These are phyloP conservation scores for Anagrus nilaparvatae DNA, from an alignment of 1,140 invertebrate genomes.

Conservation along the genomic window DNA sequence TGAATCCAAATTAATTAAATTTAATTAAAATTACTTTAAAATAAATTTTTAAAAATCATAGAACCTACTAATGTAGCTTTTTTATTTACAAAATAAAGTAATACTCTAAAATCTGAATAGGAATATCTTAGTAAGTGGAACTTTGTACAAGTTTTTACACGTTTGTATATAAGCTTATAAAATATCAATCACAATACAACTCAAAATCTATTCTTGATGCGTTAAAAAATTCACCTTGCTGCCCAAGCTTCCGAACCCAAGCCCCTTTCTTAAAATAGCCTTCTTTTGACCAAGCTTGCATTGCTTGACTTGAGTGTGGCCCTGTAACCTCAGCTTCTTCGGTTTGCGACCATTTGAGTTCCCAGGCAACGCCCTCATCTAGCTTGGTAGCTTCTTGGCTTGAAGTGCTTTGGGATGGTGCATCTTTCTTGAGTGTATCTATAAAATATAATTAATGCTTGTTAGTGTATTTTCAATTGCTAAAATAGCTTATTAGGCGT, in stretches of 20 bases:
- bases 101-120: background rate
- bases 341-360: conserved; percentile 80
- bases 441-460: conserved; percentile 1
- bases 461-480: too few species aligned
- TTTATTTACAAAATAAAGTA: background rate
- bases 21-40: background rate
- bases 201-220: conserved; percentile 91
- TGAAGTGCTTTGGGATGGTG: too few species aligned
- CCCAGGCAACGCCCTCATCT: conserved; percentile 63
- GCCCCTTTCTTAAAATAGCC: conserved; percentile 80
- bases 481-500: too few species aligned
- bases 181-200: conserved; percentile 47
- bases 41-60: background rate
- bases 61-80: background rate
- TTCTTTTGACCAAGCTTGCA: conserved; percentile 77
- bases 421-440: too few species aligned
- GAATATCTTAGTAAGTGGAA: background rate
- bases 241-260: conserved; percentile 70
- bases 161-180: background rate
- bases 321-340: conserved; percentile 70
- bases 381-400: too few species aligned
- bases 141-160: background rate
- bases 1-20: background rate
- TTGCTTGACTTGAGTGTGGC: conserved; percentile 74
- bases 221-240: conserved; percentile 69